Conservation (phyloP, 2,888 invertebrate species). For the Nasonovia ribisnigri region DNA sequence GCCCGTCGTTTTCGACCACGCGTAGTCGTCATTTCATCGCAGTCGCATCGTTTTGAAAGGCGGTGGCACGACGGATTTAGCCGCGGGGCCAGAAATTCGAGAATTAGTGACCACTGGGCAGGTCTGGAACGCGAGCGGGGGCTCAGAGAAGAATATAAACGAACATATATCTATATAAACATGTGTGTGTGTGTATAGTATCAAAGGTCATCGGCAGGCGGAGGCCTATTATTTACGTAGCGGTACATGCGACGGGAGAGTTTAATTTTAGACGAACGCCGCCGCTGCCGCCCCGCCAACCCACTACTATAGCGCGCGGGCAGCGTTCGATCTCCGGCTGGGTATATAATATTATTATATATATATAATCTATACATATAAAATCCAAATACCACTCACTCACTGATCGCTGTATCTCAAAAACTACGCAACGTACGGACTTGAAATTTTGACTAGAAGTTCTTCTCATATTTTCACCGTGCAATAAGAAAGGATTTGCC, state of each 20-base stretch:
- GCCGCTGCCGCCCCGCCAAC: not conserved
- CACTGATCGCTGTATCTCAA: no score
- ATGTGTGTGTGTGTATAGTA: not conserved
- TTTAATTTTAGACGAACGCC: not conserved
- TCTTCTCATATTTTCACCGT: no score
- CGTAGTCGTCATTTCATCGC: not conserved
- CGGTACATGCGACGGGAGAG: not conserved
- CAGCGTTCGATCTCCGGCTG: not conserved
- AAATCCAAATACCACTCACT: no score
- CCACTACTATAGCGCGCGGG: not conserved
- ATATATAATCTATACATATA: no score
- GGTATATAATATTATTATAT: no score
- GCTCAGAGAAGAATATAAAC: not conserved
- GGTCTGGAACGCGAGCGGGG: slow-evolving; percentile 9
- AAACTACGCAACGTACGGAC: no score
- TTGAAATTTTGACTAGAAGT: no score
- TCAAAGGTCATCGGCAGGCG: slow-evolving; percentile 6
- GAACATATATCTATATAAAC: not conserved
- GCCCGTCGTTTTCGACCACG: not conserved
- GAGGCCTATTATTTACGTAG: slow-evolving; percentile 7
- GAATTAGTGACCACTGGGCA: not conserved
- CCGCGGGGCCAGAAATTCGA: slow-evolving; percentile 1
- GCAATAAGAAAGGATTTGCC: no score
- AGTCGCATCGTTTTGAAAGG: not conserved
- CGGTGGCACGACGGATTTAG: not conserved